A percentile compares a stretch with the other conserved stretches of the same genome.
Evolutionary conservation across 2,113 vertebrate genomes (phyloP).

Genomic region (Tonatia bakeri): DNA sequence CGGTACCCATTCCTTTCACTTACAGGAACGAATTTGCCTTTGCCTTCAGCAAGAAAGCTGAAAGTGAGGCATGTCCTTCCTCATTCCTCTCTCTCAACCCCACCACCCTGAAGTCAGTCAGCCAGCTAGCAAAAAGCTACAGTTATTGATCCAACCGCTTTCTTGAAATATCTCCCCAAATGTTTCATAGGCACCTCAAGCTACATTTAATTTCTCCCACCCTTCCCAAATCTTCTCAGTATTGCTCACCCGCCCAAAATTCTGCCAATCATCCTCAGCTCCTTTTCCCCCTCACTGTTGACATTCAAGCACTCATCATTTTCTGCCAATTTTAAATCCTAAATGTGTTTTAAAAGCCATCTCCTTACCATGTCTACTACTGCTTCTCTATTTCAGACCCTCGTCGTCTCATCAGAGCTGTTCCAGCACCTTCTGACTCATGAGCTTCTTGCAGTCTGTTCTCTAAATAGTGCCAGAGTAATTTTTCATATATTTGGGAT

Average conservation of each 20-base stretch:
- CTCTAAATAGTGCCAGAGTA: neutral
- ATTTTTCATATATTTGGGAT: constrained; percentile 25
- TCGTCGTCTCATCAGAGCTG: neutral
- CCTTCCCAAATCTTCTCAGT: neutral
- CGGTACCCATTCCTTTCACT: neutral
- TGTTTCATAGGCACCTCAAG: neutral
- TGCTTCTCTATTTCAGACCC: neutral
- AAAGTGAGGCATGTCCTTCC: neutral
- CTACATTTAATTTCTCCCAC: neutral
- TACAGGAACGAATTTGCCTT: neutral
- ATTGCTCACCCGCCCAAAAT: neutral
- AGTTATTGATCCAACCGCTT: neutral
- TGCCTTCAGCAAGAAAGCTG: neutral
- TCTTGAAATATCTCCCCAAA: constrained; percentile 7
- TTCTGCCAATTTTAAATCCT: constrained; percentile 5
- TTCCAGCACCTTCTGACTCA: neutral
- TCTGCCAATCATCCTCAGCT: neutral
- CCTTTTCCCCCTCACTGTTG: neutral
- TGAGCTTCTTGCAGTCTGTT: neutral
- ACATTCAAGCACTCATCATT: neutral
- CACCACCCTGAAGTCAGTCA: neutral
- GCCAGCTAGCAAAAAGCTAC: neutral
- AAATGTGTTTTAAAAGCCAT: neutral
- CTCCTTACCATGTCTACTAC: neutral
- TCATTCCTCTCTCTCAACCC: neutral